Conservation (phyloP, 1,140 invertebrate genomes). For the Dreissena rostriformis region DNA sequence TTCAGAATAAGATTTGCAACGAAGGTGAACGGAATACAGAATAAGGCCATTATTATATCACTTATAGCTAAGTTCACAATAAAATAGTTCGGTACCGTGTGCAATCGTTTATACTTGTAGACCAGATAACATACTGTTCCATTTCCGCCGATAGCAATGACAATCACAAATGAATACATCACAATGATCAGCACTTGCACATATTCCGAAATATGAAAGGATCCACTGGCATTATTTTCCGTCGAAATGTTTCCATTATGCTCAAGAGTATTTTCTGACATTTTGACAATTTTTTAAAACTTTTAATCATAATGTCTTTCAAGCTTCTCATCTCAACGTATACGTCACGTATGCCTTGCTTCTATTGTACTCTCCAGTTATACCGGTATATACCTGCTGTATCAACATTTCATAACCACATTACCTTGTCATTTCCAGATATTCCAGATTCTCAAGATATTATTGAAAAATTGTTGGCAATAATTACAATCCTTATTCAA, state of each 20-base stretch:
- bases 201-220: conserved; percentile 61
- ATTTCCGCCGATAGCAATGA: conserved; percentile 88
- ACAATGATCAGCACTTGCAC: conserved; percentile 67
- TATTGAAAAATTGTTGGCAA: too few species aligned
- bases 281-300: too few species aligned
- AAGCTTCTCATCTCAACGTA: too few species aligned
- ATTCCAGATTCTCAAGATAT: too few species aligned
- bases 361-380: too few species aligned
- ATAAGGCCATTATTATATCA: conserved; percentile 95
- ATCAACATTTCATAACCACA: too few species aligned
- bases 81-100: conserved; percentile 97
- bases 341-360: too few species aligned
- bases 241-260: background rate
- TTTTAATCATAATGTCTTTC: too few species aligned
- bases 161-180: conserved; percentile 69
- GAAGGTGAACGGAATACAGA: conserved; percentile 96
- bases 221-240: background rate
- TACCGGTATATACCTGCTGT: too few species aligned
- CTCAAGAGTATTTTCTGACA: too few species aligned
- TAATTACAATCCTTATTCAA: too few species aligned
- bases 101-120: conserved; percentile 90
- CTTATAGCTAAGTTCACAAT: conserved; percentile 97
- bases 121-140: conserved; percentile 94
- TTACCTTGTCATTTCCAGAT: too few species aligned
- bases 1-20: conserved; percentile 92